phyloP scores from a whole-genome alignment of 2,113 vertebrate species.

The Collichthys lucidus region DNA sequence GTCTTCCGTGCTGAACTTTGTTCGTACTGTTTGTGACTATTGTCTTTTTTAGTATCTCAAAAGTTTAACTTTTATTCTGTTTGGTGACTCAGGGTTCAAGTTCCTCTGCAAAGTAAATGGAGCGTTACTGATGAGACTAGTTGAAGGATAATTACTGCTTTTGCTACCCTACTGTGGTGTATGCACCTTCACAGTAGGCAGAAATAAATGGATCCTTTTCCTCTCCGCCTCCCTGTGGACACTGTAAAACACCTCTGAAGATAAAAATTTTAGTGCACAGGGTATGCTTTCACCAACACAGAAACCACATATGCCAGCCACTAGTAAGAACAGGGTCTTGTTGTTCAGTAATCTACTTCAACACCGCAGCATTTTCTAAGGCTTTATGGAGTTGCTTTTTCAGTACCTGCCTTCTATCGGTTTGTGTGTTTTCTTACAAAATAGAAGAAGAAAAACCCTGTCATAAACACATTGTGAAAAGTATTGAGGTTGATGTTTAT shows the following conservation, averaged over 20 bases:
- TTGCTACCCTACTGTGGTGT: conserved; percentile 22
- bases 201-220: conserved; percentile 53
- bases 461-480: conserved; percentile 57
- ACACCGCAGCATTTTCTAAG: conserved; percentile 28
- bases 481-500: conserved; percentile 69
- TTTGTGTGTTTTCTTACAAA: conserved; percentile 26
- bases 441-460: not conserved
- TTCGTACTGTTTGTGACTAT: conserved; percentile 4
- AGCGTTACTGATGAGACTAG: not conserved
- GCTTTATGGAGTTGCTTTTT: conserved; percentile 38
- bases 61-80: not conserved
- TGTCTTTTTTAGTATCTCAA: conserved; percentile 7
- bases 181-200: conserved; percentile 34
- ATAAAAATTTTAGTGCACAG: conserved; percentile 57
- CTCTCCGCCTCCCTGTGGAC: conserved; percentile 27
- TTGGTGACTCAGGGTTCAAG: not conserved
- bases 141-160: conserved; percentile 23
- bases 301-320: conserved; percentile 51
- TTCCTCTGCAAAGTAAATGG: not conserved
- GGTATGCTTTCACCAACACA: conserved; percentile 56
- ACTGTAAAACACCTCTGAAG: conserved; percentile 67
- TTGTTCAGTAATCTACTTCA: conserved; percentile 54
- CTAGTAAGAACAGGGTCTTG: conserved; percentile 55
- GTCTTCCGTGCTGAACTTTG: conserved; percentile 28
- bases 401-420: conserved; percentile 22